Evolutionary conservation across 2,113 vertebrate genomes (phyloP), one percentile per base, ranked within the genome.

Genomic region (Ia io): DNA sequence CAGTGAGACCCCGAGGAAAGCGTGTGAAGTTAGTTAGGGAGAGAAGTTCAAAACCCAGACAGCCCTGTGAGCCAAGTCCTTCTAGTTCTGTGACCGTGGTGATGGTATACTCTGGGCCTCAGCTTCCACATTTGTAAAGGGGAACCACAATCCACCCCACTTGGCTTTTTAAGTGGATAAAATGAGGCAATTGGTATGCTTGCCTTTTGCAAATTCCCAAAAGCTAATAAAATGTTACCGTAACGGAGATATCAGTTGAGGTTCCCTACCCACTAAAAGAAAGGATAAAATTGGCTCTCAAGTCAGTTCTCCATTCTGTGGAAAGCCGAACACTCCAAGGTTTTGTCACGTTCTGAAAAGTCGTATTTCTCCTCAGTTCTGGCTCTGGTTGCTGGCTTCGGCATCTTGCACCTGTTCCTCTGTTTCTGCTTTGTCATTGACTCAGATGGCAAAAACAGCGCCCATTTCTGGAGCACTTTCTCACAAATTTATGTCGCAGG

Each of bases 311-410:
- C 28, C 12, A 4, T 37, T 44, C 25, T 56, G 23, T 32, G 78
- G 42, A 59, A 76, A 61, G 80, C 22, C 22, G 1, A 59, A 42
- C 11, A 70, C 4, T 25, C 49, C 14, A 71, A 22, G n/a, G 69
- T 12, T 49, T 77, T 44, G 37, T 84, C 32, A 44, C 9, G 6
- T 67, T 90, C 67, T 95, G 63, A 91, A 87, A 89, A 73, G 83
- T 23, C 13, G 0, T 6, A 65, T 49, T 89, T 63, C 35, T 74
- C 59, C 47, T 93, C 47, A 69, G 1, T 63, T 49, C 61, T 96
- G 93, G 85, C 67, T 63, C 67, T 35, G 61, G 61, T 88, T 92
- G 92, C 93, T 97, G 91, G 44, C 85, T 63, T 74, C 51, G 44
- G 18, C 10, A 28, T 65, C 32, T 71, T 40, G 49, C 93, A 88